Evolutionary conservation across 2,113 vertebrate species (phyloP).

Genomic region (Scolopax mira): DNA sequence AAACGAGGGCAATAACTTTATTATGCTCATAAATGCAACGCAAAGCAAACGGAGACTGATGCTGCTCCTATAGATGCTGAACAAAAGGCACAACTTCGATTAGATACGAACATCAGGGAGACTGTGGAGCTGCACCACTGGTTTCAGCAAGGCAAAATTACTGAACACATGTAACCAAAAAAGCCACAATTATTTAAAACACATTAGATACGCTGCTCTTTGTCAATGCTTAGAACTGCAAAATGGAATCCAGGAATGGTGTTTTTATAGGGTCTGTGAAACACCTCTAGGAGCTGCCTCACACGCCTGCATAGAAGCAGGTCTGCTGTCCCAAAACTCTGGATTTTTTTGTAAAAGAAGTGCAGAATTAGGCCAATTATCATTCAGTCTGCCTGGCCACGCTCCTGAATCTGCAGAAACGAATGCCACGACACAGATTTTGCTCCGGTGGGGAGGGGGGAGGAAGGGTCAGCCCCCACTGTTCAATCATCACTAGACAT

Average conservation of each 20-base stretch:
- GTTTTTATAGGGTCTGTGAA: neutral
- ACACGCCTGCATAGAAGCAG: neutral
- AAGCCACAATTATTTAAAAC: neutral
- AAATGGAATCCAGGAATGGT: rapidly evolving
- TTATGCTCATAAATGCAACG: conserved; percentile 66
- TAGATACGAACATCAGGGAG: neutral
- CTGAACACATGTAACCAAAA: neutral
- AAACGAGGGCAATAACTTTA: conserved; percentile 73
- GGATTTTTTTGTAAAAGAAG: neutral
- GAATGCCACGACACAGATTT: neutral
- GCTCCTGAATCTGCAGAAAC: neutral
- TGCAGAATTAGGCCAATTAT: neutral
- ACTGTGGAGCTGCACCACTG: neutral
- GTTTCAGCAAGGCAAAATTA: conserved; percentile 16
- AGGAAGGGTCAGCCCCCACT: neutral
- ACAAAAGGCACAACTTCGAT: conserved; percentile 43
- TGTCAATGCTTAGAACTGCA: neutral
- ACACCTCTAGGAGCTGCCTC: neutral
- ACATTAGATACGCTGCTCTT: neutral
- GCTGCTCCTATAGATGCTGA: neutral
- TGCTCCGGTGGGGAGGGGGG: neutral
- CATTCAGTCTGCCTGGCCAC: neutral
- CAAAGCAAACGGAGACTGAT: conserved; percentile 57
- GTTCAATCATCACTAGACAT: neutral
- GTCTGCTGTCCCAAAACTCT: neutral